Percentiles rank a stretch among this genome's conserved stretches.
Conservation (phyloP, 2,888 invertebrate genomes). For the Mallateleia sp. region DNA sequence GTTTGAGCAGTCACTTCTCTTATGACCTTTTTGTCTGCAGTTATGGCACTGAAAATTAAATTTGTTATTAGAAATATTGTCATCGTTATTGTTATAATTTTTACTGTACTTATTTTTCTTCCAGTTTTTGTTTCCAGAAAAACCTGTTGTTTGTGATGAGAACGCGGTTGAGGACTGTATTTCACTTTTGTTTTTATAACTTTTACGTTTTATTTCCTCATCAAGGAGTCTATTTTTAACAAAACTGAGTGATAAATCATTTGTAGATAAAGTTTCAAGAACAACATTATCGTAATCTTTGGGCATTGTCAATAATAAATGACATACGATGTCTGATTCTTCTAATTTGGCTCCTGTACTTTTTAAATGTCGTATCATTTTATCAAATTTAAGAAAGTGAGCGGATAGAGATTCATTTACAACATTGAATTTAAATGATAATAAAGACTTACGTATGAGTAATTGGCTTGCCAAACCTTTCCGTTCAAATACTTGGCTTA, state of each 20-base stretch:
- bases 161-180: neutral
- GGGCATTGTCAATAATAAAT: conserved; percentile 79
- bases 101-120: neutral
- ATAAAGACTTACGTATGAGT: conserved; percentile 77
- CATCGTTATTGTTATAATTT: neutral
- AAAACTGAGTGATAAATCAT: conserved; percentile 69
- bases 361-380: conserved; percentile 75
- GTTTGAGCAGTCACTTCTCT: conserved; percentile 43
- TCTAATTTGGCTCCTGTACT: conserved; percentile 76
- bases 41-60: conserved; percentile 57
- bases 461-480: conserved; percentile 83
- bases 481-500: conserved; percentile 75
- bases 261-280: conserved; percentile 74
- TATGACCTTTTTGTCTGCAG: conserved; percentile 61
- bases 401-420: conserved; percentile 46
- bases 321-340: conserved; percentile 78
- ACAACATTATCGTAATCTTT: conserved; percentile 78
- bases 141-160: too few species aligned
- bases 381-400: conserved; percentile 79
- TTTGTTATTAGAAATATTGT: conserved; percentile 10
- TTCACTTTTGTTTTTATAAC: too few species aligned
- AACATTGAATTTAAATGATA: conserved; percentile 58
- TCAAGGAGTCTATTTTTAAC: conserved; percentile 80
- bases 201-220: conserved; percentile 70
- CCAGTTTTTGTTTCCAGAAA: too few species aligned